A percentile compares a stretch with the other conserved stretches of the same genome.
phyloP scores from a whole-genome alignment of 1,140 invertebrate genomes.

The Dendroctonus valens region DNA sequence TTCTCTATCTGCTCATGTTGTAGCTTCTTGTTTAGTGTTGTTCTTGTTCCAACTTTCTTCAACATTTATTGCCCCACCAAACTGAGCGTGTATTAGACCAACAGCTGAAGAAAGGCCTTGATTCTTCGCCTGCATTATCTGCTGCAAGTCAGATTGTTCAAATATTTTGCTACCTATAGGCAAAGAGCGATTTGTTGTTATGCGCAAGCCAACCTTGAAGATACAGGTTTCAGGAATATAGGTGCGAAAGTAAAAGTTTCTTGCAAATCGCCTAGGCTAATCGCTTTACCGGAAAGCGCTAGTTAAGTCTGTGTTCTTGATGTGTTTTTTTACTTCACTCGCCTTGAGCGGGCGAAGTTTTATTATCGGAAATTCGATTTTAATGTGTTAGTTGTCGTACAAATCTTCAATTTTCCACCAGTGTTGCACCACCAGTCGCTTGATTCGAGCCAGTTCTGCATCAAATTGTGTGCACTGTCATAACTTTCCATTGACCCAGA shows the following conservation, averaged over 20 bases:
- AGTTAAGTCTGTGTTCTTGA: background rate
- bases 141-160: background rate
- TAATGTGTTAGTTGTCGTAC: no score
- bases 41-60: no score
- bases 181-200: background rate
- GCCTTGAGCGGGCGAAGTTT: background rate
- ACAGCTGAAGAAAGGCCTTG: no score
- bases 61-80: no score
- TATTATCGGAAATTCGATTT: no score
- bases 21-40: no score
- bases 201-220: conserved; percentile 21
- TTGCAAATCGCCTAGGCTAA: conserved; percentile 8
- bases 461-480: conserved; percentile 21
- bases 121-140: no score
- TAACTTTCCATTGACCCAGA: conserved; percentile 38
- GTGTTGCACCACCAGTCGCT: background rate
- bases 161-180: background rate
- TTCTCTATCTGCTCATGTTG: no score
- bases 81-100: no score
- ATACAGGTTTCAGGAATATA: conserved; percentile 24
- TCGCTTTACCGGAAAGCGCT: conserved; percentile 18
- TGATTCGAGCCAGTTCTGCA: conserved; percentile 37
- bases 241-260: conserved; percentile 29
- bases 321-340: background rate
- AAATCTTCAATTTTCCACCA: background rate